Conservation (phyloP, 2,888 invertebrate species). For the Limenitis camilla region DNA sequence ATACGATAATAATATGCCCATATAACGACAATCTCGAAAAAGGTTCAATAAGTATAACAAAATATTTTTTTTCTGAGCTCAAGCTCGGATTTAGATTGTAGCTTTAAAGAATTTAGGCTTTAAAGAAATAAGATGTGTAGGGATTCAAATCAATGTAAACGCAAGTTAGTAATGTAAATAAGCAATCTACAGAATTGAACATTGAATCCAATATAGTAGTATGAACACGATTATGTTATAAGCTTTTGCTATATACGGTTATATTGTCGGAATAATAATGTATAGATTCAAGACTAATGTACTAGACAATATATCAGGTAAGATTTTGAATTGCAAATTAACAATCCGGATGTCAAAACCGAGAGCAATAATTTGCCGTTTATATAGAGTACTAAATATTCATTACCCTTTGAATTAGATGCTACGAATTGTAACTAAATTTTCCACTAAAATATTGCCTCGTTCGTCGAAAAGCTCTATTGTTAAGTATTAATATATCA, state of each 20-base stretch:
- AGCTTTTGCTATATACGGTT: neutral
- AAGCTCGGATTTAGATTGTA: too few relatives aligned
- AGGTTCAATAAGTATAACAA: too few relatives aligned
- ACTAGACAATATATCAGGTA: slow-evolving; percentile 24
- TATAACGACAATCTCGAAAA: too few relatives aligned
- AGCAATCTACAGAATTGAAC: too few relatives aligned
- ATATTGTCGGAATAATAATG: slow-evolving; percentile 1
- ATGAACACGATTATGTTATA: neutral
- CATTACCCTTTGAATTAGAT: slow-evolving; percentile 24
- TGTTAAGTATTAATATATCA: slow-evolving; percentile 13
- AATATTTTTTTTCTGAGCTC: too few relatives aligned
- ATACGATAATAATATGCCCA: too few relatives aligned
- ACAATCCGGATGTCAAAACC: slow-evolving; percentile 29
- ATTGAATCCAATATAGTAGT: too few relatives aligned
- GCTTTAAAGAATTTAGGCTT: too few relatives aligned
- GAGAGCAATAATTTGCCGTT: slow-evolving; percentile 29
- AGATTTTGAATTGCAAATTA: slow-evolving; percentile 29
- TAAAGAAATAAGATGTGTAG: too few relatives aligned
- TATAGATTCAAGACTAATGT: slow-evolving; percentile 17
- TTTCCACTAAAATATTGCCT: slow-evolving; percentile 11
- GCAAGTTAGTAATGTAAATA: too few relatives aligned
- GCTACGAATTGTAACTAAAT: slow-evolving; percentile 17
- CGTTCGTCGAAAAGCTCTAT: slow-evolving; percentile 12
- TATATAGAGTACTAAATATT: slow-evolving; percentile 29
- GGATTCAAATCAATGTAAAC: too few relatives aligned